Base-by-base conservation (phyloP, 2,888 invertebrate species). In the Tholera decimalis region DNA sequence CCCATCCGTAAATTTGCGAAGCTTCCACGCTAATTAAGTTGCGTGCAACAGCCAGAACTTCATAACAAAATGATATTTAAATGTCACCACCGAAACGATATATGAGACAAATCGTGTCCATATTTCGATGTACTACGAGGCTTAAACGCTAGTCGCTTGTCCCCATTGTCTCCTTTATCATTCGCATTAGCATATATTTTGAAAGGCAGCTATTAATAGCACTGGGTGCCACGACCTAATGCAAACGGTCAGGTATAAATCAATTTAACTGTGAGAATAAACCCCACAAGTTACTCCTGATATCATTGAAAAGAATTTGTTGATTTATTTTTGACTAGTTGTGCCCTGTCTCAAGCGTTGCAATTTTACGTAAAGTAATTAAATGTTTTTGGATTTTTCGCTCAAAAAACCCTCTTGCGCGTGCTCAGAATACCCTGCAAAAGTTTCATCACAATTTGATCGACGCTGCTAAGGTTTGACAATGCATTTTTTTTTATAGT, bases 151-250 rank as follows among this genome's bases (percentile, higher is more conserved):
- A 54, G 53, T 58, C 33, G 51, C 60, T 50, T 68, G 70, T 67
- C 43, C 35, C 70, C 30, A 76, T 78, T 79, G 77, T 78, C 65
- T 73, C 65, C 77, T 73, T 73, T 73, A 79, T 76, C 78, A 76
- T 66, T 50, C 26, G 30, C 5, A 79, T 79, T 79, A 74, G 67
- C 80, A 79, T 79, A 67, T 54, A 77, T 77, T 80, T 77, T 80
- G 80, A 79, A 77, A 79, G 65, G 66, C 64, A 15, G 37, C 74
- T 66, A 79, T 77, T 71, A 69, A 79, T 77, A 63, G 74, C 51
- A 47, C 67, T 51, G 57, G 56, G 37, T 59, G 56, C 73, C 73
- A 68, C 73, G 62, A 75, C 66, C 73, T 71, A 64, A 64, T 56
- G 65, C 57, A 64, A 79, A 67, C 66, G 73, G 70, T 59, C 64